A percentile compares a stretch with the other conserved stretches of the same genome.
phyloP scores from a whole-genome alignment of 2,888 invertebrate species.

The Scelioninae gen. 1 region DNA sequence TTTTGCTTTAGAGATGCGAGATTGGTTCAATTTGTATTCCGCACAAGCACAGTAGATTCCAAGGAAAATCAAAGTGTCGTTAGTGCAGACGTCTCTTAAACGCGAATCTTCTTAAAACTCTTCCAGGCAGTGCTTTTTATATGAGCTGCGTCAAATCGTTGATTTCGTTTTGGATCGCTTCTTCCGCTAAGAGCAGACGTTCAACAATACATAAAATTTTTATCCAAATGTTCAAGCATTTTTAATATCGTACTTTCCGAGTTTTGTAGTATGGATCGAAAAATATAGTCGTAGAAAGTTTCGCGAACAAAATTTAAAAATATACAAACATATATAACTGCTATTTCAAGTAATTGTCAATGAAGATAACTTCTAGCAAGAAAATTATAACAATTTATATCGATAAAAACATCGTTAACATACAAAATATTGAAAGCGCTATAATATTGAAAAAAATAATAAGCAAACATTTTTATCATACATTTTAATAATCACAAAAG shows the following conservation, averaged over 20 bases:
- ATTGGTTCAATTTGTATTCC: slow-evolving; percentile 70
- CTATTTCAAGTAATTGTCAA: too few relatives aligned
- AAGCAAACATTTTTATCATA: too few relatives aligned
- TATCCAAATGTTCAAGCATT: neutral
- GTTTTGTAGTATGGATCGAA: too few relatives aligned
- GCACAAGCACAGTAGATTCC: slow-evolving; percentile 60
- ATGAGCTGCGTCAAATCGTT: slow-evolving; percentile 35
- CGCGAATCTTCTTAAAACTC: slow-evolving; percentile 49
- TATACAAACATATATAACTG: too few relatives aligned
- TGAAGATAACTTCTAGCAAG: too few relatives aligned
- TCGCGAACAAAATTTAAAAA: too few relatives aligned
- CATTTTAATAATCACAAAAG: too few relatives aligned
- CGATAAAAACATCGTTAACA: too few relatives aligned
- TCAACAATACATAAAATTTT: neutral
- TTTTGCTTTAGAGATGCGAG: slow-evolving; percentile 36
- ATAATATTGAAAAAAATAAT: too few relatives aligned
- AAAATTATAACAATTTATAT: too few relatives aligned
- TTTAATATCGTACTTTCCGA: neutral
- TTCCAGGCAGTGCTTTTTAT: slow-evolving; percentile 16
- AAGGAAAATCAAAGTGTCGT: slow-evolving; percentile 67
- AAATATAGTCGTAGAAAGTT: too few relatives aligned
- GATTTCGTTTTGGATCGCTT: slow-evolving; percentile 39
- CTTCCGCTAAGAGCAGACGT: neutral
- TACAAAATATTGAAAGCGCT: too few relatives aligned
- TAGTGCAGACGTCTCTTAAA: slow-evolving; percentile 49